Base-by-base conservation (phyloP, 2,888 invertebrate species). In the Steinernema hermaphroditum region DNA sequence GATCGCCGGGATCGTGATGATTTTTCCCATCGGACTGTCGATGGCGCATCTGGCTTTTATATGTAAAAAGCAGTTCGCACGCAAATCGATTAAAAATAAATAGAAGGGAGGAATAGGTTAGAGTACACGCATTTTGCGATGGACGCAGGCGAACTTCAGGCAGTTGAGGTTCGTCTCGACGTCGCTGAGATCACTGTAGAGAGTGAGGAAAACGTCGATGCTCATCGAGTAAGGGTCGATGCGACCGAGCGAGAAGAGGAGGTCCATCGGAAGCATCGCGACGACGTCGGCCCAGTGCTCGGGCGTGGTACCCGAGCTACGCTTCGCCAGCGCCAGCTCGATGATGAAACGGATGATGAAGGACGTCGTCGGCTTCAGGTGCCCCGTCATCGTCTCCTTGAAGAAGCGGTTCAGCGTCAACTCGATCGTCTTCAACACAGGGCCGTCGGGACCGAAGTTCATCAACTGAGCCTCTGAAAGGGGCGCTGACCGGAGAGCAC, bases 291-390 rank as follows among this genome's bases (percentile, higher is more conserved):
- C 1, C 62, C 62, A 29, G 16, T 62, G 27, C 34, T 32, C 32
- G 37, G 37, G 4, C 4, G 37, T 37, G 4, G 37, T 37, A 12
- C 6, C 37, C 6, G 6, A 4, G 62, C 32, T 62, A 14, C 46
- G 29, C 2, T 22, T 22, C 2, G 62, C 62, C 29, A 32, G 9
- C 12, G 73, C 41, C 34, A 73, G 49, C n/a, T 29, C 54, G 62
- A 70, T 70, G 22, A 73, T 41, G 24, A 70, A 70, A 22, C 49
- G 32, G 37, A 69, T 70, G 41, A 68, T 43, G 29, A 73, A 68
- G 24, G 54, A 73, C 34, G 68, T 46, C n/a, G 70, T 27, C 49
- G 73, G 70, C 22, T 70, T 27, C 49, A 46, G 46, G n/a, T 70
- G 34, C 1, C 70, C 73, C 37, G 46, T 46, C 43, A 46, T 44